Conservation (phyloP, 2,113 vertebrate species). For the Hiodon tergisus region DNA sequence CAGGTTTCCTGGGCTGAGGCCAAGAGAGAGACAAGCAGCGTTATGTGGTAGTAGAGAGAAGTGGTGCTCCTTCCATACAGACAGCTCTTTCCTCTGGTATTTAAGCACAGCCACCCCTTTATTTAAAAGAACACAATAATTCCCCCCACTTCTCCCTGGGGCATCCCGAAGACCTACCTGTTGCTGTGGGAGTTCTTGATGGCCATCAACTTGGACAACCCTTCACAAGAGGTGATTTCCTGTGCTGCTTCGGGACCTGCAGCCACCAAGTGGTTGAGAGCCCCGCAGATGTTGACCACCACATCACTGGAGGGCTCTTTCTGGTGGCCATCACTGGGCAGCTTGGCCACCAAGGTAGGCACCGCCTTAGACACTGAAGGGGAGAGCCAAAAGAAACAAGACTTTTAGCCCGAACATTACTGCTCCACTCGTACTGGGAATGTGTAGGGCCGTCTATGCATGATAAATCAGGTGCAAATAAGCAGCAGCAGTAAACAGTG, state of each 20-base stretch:
- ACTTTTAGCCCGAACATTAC: background rate
- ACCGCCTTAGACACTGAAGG: constrained; percentile 71
- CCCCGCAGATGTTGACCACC: constrained; percentile 69
- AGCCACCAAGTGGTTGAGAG: constrained; percentile 77
- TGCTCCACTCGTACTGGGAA: background rate
- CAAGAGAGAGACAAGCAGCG: constrained; percentile 8
- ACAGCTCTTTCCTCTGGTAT: background rate
- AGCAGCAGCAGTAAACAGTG: too few species aligned
- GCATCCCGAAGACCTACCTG: constrained; percentile 47
- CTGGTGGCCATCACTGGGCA: constrained; percentile 53
- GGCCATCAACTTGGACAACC: constrained; percentile 70
- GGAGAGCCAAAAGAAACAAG: background rate
- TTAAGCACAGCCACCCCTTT: background rate
- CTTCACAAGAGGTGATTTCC: constrained; percentile 70
- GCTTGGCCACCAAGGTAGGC: constrained; percentile 63
- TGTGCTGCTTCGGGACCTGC: constrained; percentile 66
- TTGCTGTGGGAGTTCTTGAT: constrained; percentile 67
- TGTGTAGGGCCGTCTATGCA: too few species aligned
- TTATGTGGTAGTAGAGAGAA: background rate
- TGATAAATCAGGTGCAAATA: too few species aligned
- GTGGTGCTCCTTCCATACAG: background rate
- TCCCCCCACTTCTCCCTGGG: background rate
- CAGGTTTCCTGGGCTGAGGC: constrained; percentile 57
- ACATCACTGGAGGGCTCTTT: constrained; percentile 59
- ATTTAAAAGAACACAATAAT: background rate